These are phyloP conservation scores for Sesamia inferens DNA, from an alignment of 2,888 invertebrate genomes.

Conservation along the genomic window DNA sequence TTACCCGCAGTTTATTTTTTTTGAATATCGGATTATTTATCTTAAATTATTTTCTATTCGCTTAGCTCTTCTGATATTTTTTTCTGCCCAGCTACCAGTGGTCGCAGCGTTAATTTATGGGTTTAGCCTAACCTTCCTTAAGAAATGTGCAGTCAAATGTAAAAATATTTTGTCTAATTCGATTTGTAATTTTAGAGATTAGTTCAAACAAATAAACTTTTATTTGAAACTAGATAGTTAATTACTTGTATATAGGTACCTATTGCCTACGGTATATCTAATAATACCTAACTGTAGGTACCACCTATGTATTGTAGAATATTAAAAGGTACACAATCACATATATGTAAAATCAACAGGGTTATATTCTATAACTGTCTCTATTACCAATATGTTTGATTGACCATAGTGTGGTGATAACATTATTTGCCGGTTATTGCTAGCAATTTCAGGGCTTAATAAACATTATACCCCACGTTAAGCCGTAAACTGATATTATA, in stretches of 20 bases:
- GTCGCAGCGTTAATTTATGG: background rate
- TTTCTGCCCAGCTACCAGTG: background rate
- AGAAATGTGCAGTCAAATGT: background rate
- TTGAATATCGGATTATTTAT: background rate
- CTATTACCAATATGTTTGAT: conserved; percentile 24
- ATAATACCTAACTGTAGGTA: too few species aligned
- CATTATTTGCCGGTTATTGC: conserved; percentile 20
- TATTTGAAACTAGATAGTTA: background rate
- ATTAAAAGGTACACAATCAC: background rate
- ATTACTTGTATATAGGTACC: background rate
- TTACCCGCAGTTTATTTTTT: background rate
- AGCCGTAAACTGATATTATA: conserved; percentile 24
- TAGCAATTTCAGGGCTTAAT: conserved; percentile 15
- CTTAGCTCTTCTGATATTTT: background rate
- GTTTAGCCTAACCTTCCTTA: background rate
- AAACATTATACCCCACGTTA: conserved; percentile 7
- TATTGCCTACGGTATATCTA: background rate
- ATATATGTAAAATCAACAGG: conserved; percentile 5
- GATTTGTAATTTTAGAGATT: background rate
- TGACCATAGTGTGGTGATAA: conserved; percentile 26
- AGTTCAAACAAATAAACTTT: background rate
- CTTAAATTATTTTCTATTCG: too few species aligned
- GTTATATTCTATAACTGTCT: background rate
- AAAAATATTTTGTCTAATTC: background rate
- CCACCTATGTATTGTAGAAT: background rate